A percentile compares a stretch with the other conserved stretches of the same genome.
phyloP scores from a whole-genome alignment of 2,888 invertebrate genomes.

The Steinernema carpocapsae region DNA sequence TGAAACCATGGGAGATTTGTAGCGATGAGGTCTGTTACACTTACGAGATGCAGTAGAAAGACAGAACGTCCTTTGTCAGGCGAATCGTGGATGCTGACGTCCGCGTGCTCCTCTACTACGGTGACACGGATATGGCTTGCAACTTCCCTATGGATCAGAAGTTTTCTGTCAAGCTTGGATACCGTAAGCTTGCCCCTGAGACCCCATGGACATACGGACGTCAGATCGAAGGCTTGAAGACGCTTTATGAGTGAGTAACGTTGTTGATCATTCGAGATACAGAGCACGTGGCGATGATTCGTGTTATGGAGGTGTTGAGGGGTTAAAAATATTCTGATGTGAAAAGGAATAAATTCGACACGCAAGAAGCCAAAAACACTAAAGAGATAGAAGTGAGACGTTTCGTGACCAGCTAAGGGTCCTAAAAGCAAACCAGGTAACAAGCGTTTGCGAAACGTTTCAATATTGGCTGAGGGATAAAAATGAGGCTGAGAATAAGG shows the following conservation, averaged over 20 bases:
- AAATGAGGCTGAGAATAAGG: too few species aligned
- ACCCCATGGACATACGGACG: slow-evolving; percentile 68
- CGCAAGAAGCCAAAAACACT: too few species aligned
- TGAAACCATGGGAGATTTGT: slow-evolving; percentile 63
- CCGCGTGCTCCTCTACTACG: slow-evolving; percentile 66
- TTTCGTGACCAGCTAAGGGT: too few species aligned
- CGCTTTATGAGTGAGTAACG: slow-evolving; percentile 66
- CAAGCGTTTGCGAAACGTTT: too few species aligned
- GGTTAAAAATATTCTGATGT: too few species aligned
- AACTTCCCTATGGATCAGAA: slow-evolving; percentile 68
- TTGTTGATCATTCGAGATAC: slow-evolving; percentile 59
- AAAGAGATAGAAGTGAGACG: too few species aligned
- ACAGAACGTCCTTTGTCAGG: slow-evolving; percentile 64
- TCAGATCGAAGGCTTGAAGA: slow-evolving; percentile 70
- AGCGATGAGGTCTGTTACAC: slow-evolving; percentile 62
- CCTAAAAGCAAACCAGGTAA: too few species aligned
- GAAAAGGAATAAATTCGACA: too few species aligned
- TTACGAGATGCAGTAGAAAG: slow-evolving; percentile 65
- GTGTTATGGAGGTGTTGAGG: too few species aligned
- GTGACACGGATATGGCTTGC: slow-evolving; percentile 64
- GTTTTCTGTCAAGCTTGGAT: slow-evolving; percentile 60
- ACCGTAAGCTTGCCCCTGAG: slow-evolving; percentile 53
- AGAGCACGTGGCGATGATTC: slow-evolving; percentile 66
- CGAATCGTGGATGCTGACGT: slow-evolving; percentile 62
- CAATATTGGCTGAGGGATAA: too few species aligned